Base-by-base conservation (phyloP, 2,797 vertebrate genomes). In the Anolis apletophallus region DNA sequence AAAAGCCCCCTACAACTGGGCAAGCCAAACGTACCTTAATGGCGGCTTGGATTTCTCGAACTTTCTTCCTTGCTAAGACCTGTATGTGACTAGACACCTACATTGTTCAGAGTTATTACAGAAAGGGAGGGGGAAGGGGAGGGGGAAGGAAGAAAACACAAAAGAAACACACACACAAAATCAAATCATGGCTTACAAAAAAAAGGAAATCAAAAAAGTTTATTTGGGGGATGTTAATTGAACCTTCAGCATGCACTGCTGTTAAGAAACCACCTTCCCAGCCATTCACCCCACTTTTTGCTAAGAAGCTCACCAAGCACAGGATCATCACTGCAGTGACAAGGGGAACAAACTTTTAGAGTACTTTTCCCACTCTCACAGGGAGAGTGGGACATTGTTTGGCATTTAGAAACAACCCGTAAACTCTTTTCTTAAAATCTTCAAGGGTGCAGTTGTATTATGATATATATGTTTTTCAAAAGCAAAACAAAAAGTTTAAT, bases 1-100 rank as follows among this genome's bases (percentile, higher is more conserved):
- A 99, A 98, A 99, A 98, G 98, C 98, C 99, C 98, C 98, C 98
- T 97, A 96, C 97, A 98, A 98, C 98, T 98, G 98, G 98, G 98
- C 98, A 98, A 99, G 98, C 97, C 97, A 98, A 98, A 99, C 98
- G 97, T 99, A 99, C 98, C 99, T 99, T 99, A 98, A 99, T 99
- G 98, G 98, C 99, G 97, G 99, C 98, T 98, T 99, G 98, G 97
- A 99, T 99, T 99, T 99, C 99, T 97, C 98, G 98, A 98, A 99
- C 98, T 99, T 99, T 99, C 98, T 99, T 99, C 98, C 99, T 99
- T 98, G 99, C 99, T 99, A 99, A 98, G 98, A 99, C 99, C 98
- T 99, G 99, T 98, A 99, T 99, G 98, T 99, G 99, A 99, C 98
- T 99, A 99, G 99, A 99, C 98, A 99, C 99, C 99, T 99, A 98